Conservation (phyloP, 2,113 vertebrate genomes). For the Phocoena sinus region DNA sequence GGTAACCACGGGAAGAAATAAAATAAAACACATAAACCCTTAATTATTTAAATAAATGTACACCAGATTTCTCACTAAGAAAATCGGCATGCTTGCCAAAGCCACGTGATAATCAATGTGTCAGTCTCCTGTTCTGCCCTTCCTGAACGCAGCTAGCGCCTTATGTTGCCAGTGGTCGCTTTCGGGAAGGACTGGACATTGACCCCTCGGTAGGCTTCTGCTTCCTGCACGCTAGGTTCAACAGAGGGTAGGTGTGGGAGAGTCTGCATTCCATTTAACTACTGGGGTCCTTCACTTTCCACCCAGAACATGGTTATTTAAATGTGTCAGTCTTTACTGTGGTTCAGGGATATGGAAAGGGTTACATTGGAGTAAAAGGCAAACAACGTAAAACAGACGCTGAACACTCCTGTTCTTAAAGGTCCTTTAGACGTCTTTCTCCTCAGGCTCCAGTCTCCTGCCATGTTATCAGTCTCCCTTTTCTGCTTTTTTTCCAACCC, state of each 20-base stretch:
- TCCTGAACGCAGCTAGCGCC: neutral
- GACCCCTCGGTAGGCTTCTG: neutral
- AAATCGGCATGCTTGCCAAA: neutral
- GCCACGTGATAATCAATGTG: neutral
- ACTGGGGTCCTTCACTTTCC: neutral
- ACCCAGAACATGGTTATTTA: neutral
- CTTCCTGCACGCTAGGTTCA: neutral
- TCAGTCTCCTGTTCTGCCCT: neutral
- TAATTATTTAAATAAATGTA: neutral
- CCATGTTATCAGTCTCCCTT: neutral
- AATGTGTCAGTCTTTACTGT: neutral
- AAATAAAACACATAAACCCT: neutral
- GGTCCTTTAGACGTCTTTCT: neutral
- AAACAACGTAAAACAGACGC: neutral
- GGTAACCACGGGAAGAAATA: neutral
- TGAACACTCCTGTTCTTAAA: neutral
- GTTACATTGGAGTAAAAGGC: neutral
- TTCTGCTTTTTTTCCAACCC: neutral
- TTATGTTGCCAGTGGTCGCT: neutral
- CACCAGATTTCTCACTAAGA: neutral
- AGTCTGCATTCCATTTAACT: neutral
- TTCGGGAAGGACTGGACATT: neutral
- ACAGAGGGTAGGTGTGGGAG: neutral
- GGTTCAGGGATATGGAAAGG: neutral
- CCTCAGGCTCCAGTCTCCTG: neutral